A percentile compares a stretch with the other conserved stretches of the same genome.
Evolutionary conservation across 2,113 vertebrate species (phyloP).

Genomic region (human (Homo sapiens)): GRCh38 chr11:77761501-77762000

Average conservation of each 20-base stretch:
- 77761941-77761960: too few species aligned
- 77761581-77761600: not conserved
- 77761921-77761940: too few species aligned
- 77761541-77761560: not conserved
- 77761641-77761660: slow-evolving; percentile 14
- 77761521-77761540: not conserved
- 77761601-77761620: not conserved
- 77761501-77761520: not conserved
- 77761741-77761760: slow-evolving; percentile 6
- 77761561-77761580: not conserved
- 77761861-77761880: too few species aligned
- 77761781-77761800: not conserved
- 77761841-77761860: too few species aligned
- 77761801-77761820: slow-evolving; percentile 18
- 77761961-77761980: too few species aligned
- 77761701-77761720: slow-evolving; percentile 12
- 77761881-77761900: too few species aligned
- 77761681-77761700: not conserved
- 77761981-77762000: too few species aligned
- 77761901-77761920: too few species aligned
- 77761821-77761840: not conserved
- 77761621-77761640: not conserved
- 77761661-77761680: not conserved
- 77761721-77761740: slow-evolving; percentile 24
- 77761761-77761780: not conserved